Evolutionary conservation across 2,113 vertebrate species (phyloP).

Genomic region (Microcebus murinus): DNA sequence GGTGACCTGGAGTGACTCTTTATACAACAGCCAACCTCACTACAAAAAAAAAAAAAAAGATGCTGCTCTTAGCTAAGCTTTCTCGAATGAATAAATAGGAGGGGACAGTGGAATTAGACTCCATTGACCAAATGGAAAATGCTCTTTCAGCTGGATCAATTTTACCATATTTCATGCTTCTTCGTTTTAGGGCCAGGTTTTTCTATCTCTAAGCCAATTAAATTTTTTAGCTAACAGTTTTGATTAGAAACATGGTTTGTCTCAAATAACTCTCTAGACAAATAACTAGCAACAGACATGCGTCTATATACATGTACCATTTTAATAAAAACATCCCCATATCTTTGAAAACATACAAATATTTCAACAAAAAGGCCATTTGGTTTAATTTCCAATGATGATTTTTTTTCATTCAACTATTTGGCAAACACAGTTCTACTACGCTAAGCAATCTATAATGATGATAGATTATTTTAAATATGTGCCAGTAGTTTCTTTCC

Average conservation of each 20-base stretch:
- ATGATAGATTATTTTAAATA: not conserved
- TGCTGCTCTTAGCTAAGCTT: not conserved
- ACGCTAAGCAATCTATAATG: not conserved
- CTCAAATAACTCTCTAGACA: not conserved
- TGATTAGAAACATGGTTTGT: not conserved
- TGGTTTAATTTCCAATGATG: not conserved
- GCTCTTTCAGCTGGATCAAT: not conserved
- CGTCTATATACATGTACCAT: not conserved
- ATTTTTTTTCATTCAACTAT: not conserved
- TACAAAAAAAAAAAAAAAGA: not conserved
- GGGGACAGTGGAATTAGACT: not conserved
- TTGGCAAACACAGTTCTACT: not conserved
- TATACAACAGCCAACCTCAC: not conserved
- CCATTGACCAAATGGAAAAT: not conserved
- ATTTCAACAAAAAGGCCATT: not conserved
- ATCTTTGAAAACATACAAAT: not conserved
- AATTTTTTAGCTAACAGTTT: constrained; percentile 29
- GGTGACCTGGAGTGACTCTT: constrained; percentile 30
- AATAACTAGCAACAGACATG: not conserved
- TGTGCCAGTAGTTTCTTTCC: not conserved
- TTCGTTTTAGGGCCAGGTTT: not conserved
- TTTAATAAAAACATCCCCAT: not conserved
- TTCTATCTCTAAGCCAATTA: constrained; percentile 17
- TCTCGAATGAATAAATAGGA: not conserved
- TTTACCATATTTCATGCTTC: not conserved